These are phyloP conservation scores for Ciona savignyi DNA, from an alignment of 23 tunicate species.

Conservation along the genomic window DNA sequence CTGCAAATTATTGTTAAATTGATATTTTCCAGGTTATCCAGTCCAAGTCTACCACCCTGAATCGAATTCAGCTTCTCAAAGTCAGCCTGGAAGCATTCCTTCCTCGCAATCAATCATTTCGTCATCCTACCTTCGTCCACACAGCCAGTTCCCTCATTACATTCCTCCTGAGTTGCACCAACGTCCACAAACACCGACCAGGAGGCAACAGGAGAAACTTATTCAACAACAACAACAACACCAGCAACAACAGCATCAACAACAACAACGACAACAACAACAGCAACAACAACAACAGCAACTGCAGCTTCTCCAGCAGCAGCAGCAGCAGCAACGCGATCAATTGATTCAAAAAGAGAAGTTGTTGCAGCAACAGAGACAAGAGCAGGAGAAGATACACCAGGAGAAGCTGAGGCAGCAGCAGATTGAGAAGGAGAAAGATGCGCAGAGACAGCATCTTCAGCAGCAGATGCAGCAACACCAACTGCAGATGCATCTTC, in stretches of 20 bases:
- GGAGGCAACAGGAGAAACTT: not conserved
- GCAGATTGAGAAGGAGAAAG: not conserved
- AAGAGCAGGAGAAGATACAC: not conserved
- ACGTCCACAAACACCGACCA: not conserved
- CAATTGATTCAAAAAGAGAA: not conserved
- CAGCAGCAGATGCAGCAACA: slow-evolving; percentile 5
- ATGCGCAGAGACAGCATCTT: not conserved
- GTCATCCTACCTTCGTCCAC: not conserved
- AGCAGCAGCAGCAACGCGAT: not conserved
- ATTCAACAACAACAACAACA: not conserved
- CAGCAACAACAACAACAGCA: slow-evolving; percentile 1
- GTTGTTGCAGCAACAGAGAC: not conserved
- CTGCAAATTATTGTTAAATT: too few relatives aligned
- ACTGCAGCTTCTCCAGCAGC: not conserved
- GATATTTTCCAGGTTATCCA: not conserved
- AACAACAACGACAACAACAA: not conserved
- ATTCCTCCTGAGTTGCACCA: not conserved
- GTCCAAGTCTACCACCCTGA: not conserved
- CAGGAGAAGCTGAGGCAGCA: not conserved
- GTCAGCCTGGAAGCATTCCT: not conserved
- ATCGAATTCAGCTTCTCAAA: not conserved
- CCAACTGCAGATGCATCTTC: not conserved
- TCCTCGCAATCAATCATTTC: not conserved
- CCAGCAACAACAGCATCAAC: not conserved
- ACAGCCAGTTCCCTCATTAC: not conserved